These are phyloP conservation scores for Phyllostomus discolor DNA, from an alignment of 2,113 vertebrate genomes.

Conservation along the genomic window DNA sequence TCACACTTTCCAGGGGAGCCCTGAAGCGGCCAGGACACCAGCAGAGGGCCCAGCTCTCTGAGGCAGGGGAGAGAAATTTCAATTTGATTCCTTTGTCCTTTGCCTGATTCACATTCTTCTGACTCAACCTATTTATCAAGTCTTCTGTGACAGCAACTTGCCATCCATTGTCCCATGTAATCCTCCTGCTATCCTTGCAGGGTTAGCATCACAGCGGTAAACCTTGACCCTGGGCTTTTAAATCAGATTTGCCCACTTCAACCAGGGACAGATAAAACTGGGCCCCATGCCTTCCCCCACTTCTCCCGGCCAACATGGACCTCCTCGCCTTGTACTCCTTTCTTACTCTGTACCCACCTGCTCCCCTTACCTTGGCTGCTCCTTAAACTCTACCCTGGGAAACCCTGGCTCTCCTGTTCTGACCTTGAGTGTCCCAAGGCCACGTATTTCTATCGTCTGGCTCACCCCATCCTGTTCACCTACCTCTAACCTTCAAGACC, in stretches of 20 bases:
- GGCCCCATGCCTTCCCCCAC: fast-evolving
- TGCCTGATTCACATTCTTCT: conserved; percentile 14
- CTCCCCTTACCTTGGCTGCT: background rate
- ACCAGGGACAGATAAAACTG: background rate
- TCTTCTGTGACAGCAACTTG: background rate
- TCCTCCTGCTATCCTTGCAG: background rate
- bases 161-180: background rate
- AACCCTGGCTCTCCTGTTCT: background rate
- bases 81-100: background rate
- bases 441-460: background rate
- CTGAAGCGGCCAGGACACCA: background rate
- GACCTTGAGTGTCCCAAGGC: background rate
- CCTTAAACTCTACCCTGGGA: background rate
- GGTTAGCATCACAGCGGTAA: background rate
- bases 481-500: background rate
- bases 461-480: background rate
- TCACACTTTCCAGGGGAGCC: background rate
- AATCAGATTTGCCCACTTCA: background rate
- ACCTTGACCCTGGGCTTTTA: background rate
- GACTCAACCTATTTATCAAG: background rate
- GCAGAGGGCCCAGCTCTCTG: background rate
- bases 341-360: background rate
- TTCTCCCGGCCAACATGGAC: background rate
- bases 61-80: background rate
- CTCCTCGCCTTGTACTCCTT: background rate